phyloP scores from a whole-genome alignment of 30 jellyfish, hydroid and myxozoan species.

The Aurelia sp. region DNA sequence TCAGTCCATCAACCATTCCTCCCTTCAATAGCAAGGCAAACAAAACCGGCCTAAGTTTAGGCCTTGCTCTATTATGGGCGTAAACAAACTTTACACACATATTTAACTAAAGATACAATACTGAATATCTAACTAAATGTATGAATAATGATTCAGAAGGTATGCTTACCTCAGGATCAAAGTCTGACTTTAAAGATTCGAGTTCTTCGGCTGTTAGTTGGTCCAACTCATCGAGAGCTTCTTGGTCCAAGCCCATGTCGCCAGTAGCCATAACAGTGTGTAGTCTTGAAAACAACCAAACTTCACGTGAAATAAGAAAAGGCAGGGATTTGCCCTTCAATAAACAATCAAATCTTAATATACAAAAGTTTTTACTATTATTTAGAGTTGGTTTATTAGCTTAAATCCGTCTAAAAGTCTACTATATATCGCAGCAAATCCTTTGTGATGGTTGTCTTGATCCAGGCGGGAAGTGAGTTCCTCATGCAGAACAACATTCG shows the following conservation, averaged over 20 bases:
- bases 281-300: not conserved
- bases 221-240: conserved; percentile 56
- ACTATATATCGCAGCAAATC: not conserved
- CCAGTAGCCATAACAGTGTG: conserved; percentile 47
- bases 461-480: conserved; percentile 61
- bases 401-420: conserved; percentile 28
- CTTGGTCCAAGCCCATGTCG: conserved; percentile 50
- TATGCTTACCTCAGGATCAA: conserved; percentile 76
- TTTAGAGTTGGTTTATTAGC: conserved; percentile 8
- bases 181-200: conserved; percentile 62
- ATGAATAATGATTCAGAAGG: not conserved
- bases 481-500: conserved; percentile 17
- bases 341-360: conserved; percentile 16
- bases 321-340: conserved; percentile 40
- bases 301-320: conserved; percentile 32
- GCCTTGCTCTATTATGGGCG: not conserved
- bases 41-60: too few species aligned
- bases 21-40: too few species aligned
- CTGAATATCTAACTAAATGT: not conserved
- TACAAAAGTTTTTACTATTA: conserved; percentile 35
- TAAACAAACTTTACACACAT: not conserved
- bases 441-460: conserved; percentile 14
- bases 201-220: conserved; percentile 80
- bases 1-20: not conserved
- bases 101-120: not conserved